A percentile compares a stretch with the other conserved stretches of the same genome.
phyloP scores from a whole-genome alignment of 2,797 vertebrate genomes.

The Semaprochilodus insignis region DNA sequence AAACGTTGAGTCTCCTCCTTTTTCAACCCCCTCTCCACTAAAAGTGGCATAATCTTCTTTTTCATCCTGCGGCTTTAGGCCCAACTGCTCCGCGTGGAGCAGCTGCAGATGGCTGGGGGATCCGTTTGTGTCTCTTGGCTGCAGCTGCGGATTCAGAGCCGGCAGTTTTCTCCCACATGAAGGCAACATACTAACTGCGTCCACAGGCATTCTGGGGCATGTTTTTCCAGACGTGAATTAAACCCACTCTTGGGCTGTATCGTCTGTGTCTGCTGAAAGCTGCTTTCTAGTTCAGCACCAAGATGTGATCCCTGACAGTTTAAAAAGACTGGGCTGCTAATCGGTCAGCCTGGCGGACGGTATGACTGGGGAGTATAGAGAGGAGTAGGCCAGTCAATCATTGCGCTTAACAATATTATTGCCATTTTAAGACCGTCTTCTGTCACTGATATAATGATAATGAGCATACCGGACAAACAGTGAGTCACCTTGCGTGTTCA shows the following conservation, averaged over 20 bases:
- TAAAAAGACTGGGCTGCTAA: neutral
- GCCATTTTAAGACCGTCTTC: too few species aligned
- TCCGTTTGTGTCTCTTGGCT: conserved; percentile 54
- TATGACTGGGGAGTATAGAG: neutral
- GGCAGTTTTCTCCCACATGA: conserved; percentile 44
- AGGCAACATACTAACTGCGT: conserved; percentile 42
- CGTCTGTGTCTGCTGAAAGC: neutral
- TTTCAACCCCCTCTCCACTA: neutral
- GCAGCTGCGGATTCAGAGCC: conserved; percentile 41
- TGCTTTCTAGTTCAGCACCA: neutral
- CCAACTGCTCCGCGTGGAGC: conserved; percentile 30
- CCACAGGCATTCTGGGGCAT: conserved; percentile 22
- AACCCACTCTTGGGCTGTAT: neutral
- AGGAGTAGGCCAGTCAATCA: too few species aligned
- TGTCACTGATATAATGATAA: too few species aligned
- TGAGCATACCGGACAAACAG: too few species aligned
- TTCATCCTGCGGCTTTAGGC: conserved; percentile 42
- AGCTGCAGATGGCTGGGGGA: conserved; percentile 11
- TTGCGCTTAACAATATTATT: too few species aligned
- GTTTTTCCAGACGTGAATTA: conserved; percentile 29
- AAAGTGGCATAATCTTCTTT: conserved; percentile 32
- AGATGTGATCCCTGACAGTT: neutral
- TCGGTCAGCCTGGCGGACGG: neutral
- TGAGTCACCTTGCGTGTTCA: too few species aligned
- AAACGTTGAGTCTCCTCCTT: neutral